phyloP scores from a whole-genome alignment of 2,797 vertebrate species.

The Staurois parvus region DNA sequence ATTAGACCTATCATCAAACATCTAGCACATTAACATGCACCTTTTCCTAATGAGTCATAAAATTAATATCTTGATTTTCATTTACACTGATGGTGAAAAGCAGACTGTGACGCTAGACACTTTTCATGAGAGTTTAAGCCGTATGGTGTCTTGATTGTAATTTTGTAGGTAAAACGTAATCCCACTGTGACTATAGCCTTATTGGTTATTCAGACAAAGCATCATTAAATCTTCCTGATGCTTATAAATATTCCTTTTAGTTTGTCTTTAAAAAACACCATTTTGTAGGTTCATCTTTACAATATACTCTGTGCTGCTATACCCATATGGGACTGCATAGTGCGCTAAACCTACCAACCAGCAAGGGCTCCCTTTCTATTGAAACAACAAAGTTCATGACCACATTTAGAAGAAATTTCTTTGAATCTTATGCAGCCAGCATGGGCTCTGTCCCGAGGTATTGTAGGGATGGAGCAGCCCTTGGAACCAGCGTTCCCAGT shows the following conservation, averaged over 20 bases:
- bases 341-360: too few species aligned
- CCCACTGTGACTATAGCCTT: neutral
- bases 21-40: constrained; percentile 27
- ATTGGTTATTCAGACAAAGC: neutral
- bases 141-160: constrained; percentile 1
- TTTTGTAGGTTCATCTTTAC: too few species aligned
- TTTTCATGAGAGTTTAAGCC: neutral
- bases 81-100: constrained; percentile 27
- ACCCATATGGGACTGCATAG: too few species aligned
- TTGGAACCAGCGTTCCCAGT: too few species aligned
- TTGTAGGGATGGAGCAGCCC: too few species aligned
- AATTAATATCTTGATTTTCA: constrained; percentile 48
- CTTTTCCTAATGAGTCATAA: constrained; percentile 50
- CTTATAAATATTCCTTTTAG: neutral
- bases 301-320: too few species aligned
- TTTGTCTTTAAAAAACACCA: neutral
- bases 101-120: constrained; percentile 7
- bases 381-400: too few species aligned
- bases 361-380: too few species aligned
- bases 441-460: too few species aligned
- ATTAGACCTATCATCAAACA: constrained; percentile 28
- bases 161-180: constrained; percentile 1
- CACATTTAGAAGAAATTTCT: too few species aligned
- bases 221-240: neutral
- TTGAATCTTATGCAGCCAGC: too few species aligned